Evolutionary conservation across 2,797 vertebrate genomes (phyloP), one percentile per base, ranked within the genome.

Genomic region (Thunnus albacares): DNA sequence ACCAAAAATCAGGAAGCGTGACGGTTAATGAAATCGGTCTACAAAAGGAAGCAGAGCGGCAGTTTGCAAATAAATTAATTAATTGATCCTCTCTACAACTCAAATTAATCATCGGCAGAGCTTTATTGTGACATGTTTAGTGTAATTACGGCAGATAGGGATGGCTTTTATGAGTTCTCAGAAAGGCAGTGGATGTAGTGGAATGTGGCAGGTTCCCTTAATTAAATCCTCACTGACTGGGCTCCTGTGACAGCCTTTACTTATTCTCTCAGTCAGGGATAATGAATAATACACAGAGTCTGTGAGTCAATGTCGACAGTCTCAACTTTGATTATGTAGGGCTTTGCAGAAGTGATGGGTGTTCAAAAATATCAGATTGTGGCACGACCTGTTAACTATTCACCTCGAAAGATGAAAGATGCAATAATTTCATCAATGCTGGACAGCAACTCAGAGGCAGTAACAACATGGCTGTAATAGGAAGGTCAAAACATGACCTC

Each of bases 181-280:
- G 90, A 90, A 91, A 92, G 93, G 89, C 91, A 85, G 87, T 81
- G 92, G 84, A 87, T 91, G 89, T 86, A 86, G 87, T 91, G 88
- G 84, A 92, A 93, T 89, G 92, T 94, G 93, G 90, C 93, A 93
- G 93, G 86, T 89, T 79, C 78, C 90, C 90, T 94, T 95, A 94
- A 95, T 93, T 93, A 94, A 95, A 95, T 93, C 88, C 85, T 94
- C 82, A 90, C 90, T 83, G 82, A 83, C 88, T 75, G 79, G 78
- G 83, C 85, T 89, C 70, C 84, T 84, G 88, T 94, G 94, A 95
- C 94, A 93, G 92, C 81, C 87, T 90, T 93, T 92, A 92, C 89
- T 92, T 93, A 91, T 90, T 92, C 91, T 81, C 91, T 91, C 92
- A 90, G 89, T 89, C 87, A 83, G 83, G 90, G 84, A 90, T 94